Percentiles rank a stretch among this genome's conserved stretches.
Conservation (phyloP, 2,797 vertebrate species). For the Myripristis jacobus region DNA sequence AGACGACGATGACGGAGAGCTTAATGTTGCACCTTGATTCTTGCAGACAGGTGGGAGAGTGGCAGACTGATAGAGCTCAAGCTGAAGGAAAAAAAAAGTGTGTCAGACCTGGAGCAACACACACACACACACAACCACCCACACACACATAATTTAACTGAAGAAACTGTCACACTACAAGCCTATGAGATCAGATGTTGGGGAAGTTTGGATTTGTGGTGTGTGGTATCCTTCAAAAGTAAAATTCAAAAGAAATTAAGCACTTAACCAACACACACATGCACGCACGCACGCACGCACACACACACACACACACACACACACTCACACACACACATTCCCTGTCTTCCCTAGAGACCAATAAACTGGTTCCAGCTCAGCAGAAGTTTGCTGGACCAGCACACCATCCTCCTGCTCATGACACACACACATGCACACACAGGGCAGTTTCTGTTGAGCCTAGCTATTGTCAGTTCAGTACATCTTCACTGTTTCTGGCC, state of each 20-base stretch:
- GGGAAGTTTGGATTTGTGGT: not conserved
- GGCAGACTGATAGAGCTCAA: conserved; percentile 64
- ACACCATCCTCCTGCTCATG: conserved; percentile 14
- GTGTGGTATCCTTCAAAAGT: not conserved
- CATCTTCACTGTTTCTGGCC: not conserved
- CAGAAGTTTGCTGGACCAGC: conserved; percentile 1
- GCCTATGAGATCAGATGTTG: conserved; percentile 60
- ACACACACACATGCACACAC: conserved; percentile 11
- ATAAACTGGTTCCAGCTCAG: no score
- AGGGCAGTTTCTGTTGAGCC: conserved; percentile 2
- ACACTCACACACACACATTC: not conserved
- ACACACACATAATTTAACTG: conserved; percentile 28
- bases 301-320: not conserved
- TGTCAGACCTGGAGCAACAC: conserved; percentile 27
- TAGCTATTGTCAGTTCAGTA: not conserved
- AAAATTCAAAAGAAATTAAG: no score
- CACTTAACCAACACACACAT: conserved; percentile 6
- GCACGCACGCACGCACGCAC: no score
- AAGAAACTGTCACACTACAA: not conserved
- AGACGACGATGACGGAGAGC: conserved; percentile 53
- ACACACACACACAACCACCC: conserved; percentile 8
- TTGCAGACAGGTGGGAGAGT: conserved; percentile 65
- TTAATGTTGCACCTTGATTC: conserved; percentile 77
- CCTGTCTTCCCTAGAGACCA: no score
- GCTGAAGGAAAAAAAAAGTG: conserved; percentile 40